Evolutionary conservation across 2,888 invertebrate genomes (phyloP).

Genomic region (Spisula solida): DNA sequence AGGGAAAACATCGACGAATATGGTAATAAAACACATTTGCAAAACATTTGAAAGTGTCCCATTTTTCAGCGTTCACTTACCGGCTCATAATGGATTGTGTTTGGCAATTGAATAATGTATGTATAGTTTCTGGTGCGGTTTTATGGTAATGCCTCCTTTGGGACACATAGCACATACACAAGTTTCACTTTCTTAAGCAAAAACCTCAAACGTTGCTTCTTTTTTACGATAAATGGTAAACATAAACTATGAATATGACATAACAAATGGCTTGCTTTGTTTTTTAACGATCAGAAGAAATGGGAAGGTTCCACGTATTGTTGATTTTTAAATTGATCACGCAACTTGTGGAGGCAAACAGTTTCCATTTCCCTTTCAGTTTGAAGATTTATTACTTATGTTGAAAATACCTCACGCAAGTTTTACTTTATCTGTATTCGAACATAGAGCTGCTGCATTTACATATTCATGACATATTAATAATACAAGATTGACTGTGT

Average conservation of each 20-base stretch:
- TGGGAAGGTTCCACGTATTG: background rate
- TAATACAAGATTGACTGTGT: no score
- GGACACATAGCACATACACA: background rate
- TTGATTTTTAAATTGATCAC: background rate
- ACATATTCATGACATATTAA: no score
- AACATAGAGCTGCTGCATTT: no score
- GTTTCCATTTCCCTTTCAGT: no score
- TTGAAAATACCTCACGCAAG: no score
- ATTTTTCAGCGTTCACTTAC: no score
- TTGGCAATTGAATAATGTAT: background rate
- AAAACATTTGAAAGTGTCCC: no score
- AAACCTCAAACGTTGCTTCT: background rate
- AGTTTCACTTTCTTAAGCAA: background rate
- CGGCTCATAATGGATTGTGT: no score
- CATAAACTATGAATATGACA: conserved; percentile 4
- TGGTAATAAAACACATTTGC: no score
- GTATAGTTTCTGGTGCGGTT: background rate
- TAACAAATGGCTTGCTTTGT: background rate
- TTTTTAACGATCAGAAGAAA: background rate
- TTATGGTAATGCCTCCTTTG: background rate
- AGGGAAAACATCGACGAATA: no score
- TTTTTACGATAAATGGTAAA: background rate
- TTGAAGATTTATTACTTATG: no score
- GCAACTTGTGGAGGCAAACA: background rate
- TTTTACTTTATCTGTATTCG: no score